Base-by-base conservation (phyloP, 2,888 invertebrate species). In the Abrostola tripartita region DNA sequence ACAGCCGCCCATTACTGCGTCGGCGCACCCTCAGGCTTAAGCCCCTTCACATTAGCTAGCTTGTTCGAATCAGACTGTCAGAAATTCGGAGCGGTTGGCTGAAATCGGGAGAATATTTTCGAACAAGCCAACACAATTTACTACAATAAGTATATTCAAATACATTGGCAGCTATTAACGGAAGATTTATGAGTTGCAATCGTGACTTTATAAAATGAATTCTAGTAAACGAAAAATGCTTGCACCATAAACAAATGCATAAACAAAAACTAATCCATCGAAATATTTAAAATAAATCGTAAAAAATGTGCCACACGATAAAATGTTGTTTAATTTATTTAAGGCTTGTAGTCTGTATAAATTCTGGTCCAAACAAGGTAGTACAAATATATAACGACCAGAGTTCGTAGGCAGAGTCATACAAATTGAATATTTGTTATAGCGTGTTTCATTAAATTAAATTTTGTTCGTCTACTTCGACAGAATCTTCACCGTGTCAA, bases 1-100 rank as follows among this genome's bases (percentile, higher is more conserved):
- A 92, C 92, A 92, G 90, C 80, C 85, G 76, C 72, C 87, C 83
- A 90, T 92, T 91, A 90, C 81, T 80, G 85, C 84, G 83, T 82
- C 40, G 63, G 84, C 81, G 83, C 82, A 79, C 88, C 88, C 84
- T 83, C 81, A 77, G 87, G 87, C 87, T 84, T 81, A 79, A 73
- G 81, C 74, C 76, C 74, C 81, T 86, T 83, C 85, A 84, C 82
- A 85, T 82, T 83, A 74, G 62, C 75, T 75, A 65, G 63, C 65
- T 62, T 52, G 61, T 68, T 63, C 56, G 51, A 69, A 72, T 69
- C 67, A 65, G 63, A 73, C 74, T 74, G 71, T 74, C 72, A 69
- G 64, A 63, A 56, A 35, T 36, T 37, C 24, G 35, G 41, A 11
- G 65, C 41, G 40, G 11, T 62, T n/a, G 24, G 42, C 52, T 61